Percentiles rank a stretch among this genome's conserved stretches.
Evolutionary conservation across 64 coral and sea anemone species (phyloP).

Genomic region (Orbicella faveolata): DNA sequence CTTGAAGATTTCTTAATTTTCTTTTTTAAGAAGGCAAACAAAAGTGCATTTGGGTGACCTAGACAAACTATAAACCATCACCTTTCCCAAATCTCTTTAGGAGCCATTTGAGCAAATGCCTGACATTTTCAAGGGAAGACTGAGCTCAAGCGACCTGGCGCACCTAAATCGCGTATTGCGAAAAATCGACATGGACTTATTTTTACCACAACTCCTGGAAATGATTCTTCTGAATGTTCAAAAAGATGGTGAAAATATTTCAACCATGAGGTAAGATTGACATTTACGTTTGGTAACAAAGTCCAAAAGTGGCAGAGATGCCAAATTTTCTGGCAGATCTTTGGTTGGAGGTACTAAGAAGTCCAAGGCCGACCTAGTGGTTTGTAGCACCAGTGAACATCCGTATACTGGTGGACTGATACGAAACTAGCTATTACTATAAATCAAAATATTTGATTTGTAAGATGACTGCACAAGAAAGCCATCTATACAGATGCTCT

Average conservation of each 20-base stretch:
- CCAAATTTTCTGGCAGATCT: no score
- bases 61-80: neutral
- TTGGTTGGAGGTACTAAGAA: no score
- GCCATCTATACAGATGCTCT: no score
- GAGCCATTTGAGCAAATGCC: slow-evolving; percentile 65
- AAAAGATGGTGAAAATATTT: slow-evolving; percentile 23
- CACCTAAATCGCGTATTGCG: slow-evolving; percentile 29
- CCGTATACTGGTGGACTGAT: no score
- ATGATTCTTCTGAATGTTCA: slow-evolving; percentile 48
- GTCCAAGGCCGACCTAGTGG: no score
- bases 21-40: neutral
- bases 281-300: no score
- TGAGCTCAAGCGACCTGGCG: neutral
- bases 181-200: slow-evolving; percentile 63
- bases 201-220: slow-evolving; percentile 56
- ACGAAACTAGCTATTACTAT: no score
- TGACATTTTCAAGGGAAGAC: slow-evolving; percentile 45
- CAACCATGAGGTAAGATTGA: slow-evolving; percentile 42
- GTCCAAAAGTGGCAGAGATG: no score
- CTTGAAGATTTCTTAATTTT: no score
- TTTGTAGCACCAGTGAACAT: no score
- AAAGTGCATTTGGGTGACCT: neutral
- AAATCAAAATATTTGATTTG: no score
- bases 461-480: no score
- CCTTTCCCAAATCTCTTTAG: neutral